Evolutionary conservation across 2,888 invertebrate species (phyloP).

Genomic region (Brenthis daphne): DNA sequence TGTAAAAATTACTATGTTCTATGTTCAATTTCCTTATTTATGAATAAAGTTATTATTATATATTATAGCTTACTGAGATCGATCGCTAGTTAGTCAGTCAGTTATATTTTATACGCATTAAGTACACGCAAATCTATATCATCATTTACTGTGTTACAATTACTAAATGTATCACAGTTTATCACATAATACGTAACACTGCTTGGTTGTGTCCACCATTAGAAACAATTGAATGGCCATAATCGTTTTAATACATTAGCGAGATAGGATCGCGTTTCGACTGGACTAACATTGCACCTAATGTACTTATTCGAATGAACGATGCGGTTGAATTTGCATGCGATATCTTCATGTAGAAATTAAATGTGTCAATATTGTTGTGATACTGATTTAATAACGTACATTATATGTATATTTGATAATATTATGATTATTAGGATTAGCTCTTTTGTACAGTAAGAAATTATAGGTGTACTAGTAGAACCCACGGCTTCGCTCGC

Average conservation of each 20-base stretch:
- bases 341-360: conserved; percentile 11
- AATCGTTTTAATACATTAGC: conserved; percentile 35
- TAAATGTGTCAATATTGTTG: conserved; percentile 14
- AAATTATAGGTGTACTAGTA: no score
- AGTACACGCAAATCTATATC: conserved; percentile 1
- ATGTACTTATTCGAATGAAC: conserved; percentile 26
- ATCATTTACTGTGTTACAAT: conserved; percentile 8
- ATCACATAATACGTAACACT: conserved; percentile 11
- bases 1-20: no score
- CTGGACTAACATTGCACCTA: conserved; percentile 5
- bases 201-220: conserved; percentile 23
- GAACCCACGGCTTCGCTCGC: no score
- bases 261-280: conserved; percentile 30
- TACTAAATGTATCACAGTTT: conserved; percentile 1
- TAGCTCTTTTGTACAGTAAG: no score
- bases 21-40: no score
- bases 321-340: conserved; percentile 22
- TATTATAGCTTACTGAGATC: no score
- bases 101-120: background rate
- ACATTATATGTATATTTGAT: background rate
- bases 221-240: conserved; percentile 32
- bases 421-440: background rate
- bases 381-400: background rate
- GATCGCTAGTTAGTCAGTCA: background rate
- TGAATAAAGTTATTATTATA: no score